A percentile compares a stretch with the other conserved stretches of the same genome.
phyloP scores from a whole-genome alignment of 2,888 invertebrate genomes.

The Agapostemon virescens region DNA sequence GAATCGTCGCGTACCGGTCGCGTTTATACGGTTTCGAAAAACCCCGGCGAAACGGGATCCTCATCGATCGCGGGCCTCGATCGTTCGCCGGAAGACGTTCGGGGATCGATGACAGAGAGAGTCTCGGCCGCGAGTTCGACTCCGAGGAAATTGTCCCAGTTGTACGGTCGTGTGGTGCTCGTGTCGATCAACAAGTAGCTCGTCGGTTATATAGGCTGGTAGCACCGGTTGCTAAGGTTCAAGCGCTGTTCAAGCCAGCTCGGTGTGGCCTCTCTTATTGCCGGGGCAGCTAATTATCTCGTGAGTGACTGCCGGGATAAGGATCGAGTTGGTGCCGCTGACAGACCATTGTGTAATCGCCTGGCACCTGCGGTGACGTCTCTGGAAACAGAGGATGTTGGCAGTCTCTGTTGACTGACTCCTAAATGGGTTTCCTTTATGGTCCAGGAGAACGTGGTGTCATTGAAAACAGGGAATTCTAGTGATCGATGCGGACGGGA shows the following conservation, averaged over 20 bases:
- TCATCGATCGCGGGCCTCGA: not conserved
- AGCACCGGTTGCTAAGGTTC: not conserved
- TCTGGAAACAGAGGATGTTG: not conserved
- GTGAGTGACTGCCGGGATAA: not conserved
- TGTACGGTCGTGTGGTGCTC: slow-evolving; percentile 2
- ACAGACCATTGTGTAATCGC: slow-evolving; percentile 1
- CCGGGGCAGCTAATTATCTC: not conserved
- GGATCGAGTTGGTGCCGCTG: not conserved
- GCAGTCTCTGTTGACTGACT: not conserved
- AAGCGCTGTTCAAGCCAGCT: not conserved
- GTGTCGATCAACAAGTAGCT: slow-evolving; percentile 69
- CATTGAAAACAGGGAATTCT: too few species aligned
- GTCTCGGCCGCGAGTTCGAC: not conserved
- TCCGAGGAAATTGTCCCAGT: not conserved
- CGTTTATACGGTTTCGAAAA: too few species aligned
- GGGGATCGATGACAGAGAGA: not conserved
- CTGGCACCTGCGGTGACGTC: too few species aligned
- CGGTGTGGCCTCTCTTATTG: not conserved
- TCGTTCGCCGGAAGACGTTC: not conserved
- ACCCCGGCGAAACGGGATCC: too few species aligned
- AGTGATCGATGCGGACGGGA: too few species aligned
- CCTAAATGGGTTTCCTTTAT: too few species aligned
- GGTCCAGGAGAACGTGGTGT: too few species aligned
- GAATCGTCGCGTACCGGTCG: too few species aligned
- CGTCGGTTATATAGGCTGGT: slow-evolving; percentile 18